Conservation (phyloP, 2,797 vertebrate species). For the Scarus forsteni region DNA sequence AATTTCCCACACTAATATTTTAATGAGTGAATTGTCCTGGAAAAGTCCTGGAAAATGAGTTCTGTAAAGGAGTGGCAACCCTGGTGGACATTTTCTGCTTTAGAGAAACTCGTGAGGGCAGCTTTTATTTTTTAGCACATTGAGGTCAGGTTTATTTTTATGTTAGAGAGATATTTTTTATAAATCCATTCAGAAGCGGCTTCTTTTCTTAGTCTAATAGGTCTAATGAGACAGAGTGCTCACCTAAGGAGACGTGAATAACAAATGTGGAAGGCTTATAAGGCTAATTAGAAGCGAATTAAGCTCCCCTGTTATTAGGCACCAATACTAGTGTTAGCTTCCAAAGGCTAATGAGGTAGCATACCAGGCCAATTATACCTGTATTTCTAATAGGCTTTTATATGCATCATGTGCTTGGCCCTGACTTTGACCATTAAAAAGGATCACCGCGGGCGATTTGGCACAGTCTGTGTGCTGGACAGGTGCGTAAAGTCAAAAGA, state of each 20-base stretch:
- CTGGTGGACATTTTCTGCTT: conserved; percentile 9
- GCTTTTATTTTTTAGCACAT: background rate
- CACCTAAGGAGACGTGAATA: conserved; percentile 55
- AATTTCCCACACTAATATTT: too few relatives aligned
- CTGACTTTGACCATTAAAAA: conserved; percentile 42
- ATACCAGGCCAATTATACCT: conserved; percentile 52
- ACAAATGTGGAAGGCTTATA: conserved; percentile 56
- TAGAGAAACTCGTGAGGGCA: background rate
- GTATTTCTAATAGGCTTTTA: conserved; percentile 27
- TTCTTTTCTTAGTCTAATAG: conserved; percentile 20
- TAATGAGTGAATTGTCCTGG: too few relatives aligned
- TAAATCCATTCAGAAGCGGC: conserved; percentile 16
- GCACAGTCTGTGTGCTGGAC: conserved; percentile 11
- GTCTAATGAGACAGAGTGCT: conserved; percentile 42
- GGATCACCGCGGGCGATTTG: conserved; percentile 18
- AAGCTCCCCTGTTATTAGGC: conserved; percentile 49
- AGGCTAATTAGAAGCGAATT: conserved; percentile 63
- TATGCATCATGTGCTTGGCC: conserved; percentile 20
- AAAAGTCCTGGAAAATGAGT: too few relatives aligned
- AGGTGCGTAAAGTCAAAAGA: conserved; percentile 18
- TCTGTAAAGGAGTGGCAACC: too few relatives aligned
- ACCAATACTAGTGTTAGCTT: conserved; percentile 43
- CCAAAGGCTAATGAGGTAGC: conserved; percentile 63
- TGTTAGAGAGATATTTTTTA: too few relatives aligned
- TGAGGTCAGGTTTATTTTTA: conserved; percentile 1